These are phyloP conservation scores for Ichneumon xanthorius DNA, from an alignment of 2,888 invertebrate species.

Conservation along the genomic window DNA sequence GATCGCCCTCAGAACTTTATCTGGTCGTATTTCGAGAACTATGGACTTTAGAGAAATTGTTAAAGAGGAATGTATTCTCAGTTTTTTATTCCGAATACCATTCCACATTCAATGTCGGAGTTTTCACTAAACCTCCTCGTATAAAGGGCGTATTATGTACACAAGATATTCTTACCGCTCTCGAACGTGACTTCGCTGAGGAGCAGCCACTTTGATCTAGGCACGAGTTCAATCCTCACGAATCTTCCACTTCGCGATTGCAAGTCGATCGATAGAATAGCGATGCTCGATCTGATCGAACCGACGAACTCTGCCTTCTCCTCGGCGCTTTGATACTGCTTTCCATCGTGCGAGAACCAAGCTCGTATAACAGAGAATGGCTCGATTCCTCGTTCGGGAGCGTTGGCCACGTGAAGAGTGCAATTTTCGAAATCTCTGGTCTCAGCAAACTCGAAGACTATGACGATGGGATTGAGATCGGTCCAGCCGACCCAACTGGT, in stretches of 20 bases:
- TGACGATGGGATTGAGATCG: slow-evolving; percentile 89
- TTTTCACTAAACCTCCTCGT: not conserved
- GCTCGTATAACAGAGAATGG: slow-evolving; percentile 91
- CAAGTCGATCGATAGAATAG: slow-evolving; percentile 90
- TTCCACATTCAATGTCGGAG: not conserved
- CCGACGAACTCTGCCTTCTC: slow-evolving; percentile 88
- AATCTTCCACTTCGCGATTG: slow-evolving; percentile 91
- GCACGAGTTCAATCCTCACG: slow-evolving; percentile 91
- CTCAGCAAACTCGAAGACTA: slow-evolving; percentile 93
- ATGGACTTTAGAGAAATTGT: not conserved
- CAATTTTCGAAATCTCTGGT: slow-evolving; percentile 89
- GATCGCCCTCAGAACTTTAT: not conserved
- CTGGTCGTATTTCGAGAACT: not conserved
- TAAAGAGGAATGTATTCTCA: not conserved
- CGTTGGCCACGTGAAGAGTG: slow-evolving; percentile 85
- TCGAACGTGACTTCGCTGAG: slow-evolving; percentile 95
- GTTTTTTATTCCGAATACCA: not conserved
- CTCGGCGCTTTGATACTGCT: slow-evolving; percentile 88
- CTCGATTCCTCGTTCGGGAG: slow-evolving; percentile 92
- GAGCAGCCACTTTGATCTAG: slow-evolving; percentile 94
- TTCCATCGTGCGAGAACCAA: slow-evolving; percentile 93
- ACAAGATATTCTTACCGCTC: slow-evolving; percentile 86
- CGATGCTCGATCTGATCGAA: slow-evolving; percentile 85
- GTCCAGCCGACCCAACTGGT: slow-evolving; percentile 95
- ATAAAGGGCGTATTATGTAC: not conserved